phyloP scores from a whole-genome alignment of 30 jellyfish, hydroid and myxozoan genomes.

The Catostylus mosaicus region DNA sequence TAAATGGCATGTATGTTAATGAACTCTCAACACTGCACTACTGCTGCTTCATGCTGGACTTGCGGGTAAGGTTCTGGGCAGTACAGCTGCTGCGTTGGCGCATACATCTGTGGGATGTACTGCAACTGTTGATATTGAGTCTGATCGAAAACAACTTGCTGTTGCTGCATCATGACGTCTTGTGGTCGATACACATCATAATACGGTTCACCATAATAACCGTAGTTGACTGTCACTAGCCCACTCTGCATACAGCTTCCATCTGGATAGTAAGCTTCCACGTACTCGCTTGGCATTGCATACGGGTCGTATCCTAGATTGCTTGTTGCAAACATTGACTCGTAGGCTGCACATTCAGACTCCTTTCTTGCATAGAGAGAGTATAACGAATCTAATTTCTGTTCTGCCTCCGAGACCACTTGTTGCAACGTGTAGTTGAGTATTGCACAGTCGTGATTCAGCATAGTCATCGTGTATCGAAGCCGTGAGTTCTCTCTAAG shows the following conservation, averaged over 20 bases:
- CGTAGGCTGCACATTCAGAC: slow-evolving; percentile 70
- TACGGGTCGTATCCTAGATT: slow-evolving; percentile 37
- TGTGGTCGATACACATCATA: slow-evolving; percentile 42
- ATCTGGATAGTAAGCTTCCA: slow-evolving; percentile 32
- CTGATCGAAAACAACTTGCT: background rate
- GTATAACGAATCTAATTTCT: slow-evolving; percentile 59
- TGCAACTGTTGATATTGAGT: slow-evolving; percentile 20
- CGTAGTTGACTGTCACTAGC: slow-evolving; percentile 8
- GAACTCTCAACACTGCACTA: background rate
- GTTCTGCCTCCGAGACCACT: slow-evolving; percentile 80
- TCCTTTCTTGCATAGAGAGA: slow-evolving; percentile 57
- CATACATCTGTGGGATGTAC: slow-evolving; percentile 4
- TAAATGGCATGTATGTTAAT: background rate
- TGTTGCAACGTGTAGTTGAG: slow-evolving; percentile 79
- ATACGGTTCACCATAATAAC: slow-evolving; percentile 30
- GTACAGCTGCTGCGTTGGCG: slow-evolving; percentile 23
- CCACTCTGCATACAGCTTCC: slow-evolving; percentile 1
- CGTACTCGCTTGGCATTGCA: slow-evolving; percentile 19
- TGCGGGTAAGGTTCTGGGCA: slow-evolving; percentile 3
- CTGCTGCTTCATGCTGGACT: background rate
- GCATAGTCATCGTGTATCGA: slow-evolving; percentile 55
- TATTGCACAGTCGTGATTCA: slow-evolving; percentile 79
- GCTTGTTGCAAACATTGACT: slow-evolving; percentile 41
- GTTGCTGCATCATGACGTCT: slow-evolving; percentile 30
- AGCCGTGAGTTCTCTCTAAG: slow-evolving; percentile 83